Percentiles rank a stretch among this genome's conserved stretches.
These are phyloP conservation scores for Agriotes lineatus DNA, from an alignment of 2,888 invertebrate genomes.

Conservation along the genomic window DNA sequence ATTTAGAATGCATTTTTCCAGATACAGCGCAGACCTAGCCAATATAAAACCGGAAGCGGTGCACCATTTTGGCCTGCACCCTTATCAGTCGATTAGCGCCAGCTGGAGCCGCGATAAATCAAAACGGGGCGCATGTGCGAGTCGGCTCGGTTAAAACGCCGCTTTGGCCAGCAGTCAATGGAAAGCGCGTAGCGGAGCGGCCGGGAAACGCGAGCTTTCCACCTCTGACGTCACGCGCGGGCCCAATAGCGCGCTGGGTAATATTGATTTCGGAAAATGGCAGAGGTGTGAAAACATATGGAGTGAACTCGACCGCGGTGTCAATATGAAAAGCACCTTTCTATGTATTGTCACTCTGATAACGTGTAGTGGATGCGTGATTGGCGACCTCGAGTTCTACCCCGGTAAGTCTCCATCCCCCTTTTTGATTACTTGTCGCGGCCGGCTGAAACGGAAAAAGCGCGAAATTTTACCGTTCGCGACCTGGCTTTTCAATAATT, in stretches of 20 bases:
- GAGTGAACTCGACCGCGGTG: conserved; percentile 56
- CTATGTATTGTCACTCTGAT: conserved; percentile 58
- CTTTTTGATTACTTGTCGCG: conserved; percentile 3
- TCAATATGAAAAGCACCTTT: conserved; percentile 61
- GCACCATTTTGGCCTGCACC: not conserved
- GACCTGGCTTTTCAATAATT: conserved; percentile 5
- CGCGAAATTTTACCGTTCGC: conserved; percentile 5
- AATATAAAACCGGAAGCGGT: not conserved
- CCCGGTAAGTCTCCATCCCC: conserved; percentile 57
- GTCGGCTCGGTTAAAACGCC: conserved; percentile 42
- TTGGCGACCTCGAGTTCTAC: conserved; percentile 60
- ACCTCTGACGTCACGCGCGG: conserved; percentile 55
- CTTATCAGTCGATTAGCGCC: conserved; percentile 18
- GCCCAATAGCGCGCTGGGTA: conserved; percentile 60
- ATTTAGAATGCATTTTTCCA: no score
- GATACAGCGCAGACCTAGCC: no score
- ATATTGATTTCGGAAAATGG: conserved; percentile 63
- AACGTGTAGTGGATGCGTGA: conserved; percentile 59
- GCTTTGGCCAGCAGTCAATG: conserved; percentile 50
- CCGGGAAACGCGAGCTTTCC: conserved; percentile 46
- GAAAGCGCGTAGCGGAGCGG: conserved; percentile 42
- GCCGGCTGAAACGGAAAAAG: not conserved
- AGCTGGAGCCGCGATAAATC: conserved; percentile 8
- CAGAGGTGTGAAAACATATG: conserved; percentile 63
- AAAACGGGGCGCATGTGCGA: conserved; percentile 51